A percentile compares a stretch with the other conserved stretches of the same genome.
Conservation (phyloP, 1,140 invertebrate species). For the Contarinia nasturtii region DNA sequence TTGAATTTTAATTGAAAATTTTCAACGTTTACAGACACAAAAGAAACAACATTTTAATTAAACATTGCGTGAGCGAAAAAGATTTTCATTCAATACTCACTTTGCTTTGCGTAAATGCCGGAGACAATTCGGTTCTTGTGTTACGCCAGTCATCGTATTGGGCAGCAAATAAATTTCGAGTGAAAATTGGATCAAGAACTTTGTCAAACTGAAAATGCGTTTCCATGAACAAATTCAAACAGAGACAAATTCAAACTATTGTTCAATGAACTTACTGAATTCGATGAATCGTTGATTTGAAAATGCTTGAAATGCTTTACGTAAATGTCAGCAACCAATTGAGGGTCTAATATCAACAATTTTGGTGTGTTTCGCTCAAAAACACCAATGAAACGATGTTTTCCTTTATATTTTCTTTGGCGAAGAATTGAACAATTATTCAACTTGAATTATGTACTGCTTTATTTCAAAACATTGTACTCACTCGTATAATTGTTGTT, state of each 20-base stretch:
- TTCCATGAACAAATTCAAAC: neutral
- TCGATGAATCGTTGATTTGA: neutral
- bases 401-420: neutral
- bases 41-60: too few species aligned
- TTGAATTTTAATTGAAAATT: too few species aligned
- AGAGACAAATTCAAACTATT: neutral
- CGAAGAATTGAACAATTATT: neutral
- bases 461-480: neutral
- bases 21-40: too few species aligned
- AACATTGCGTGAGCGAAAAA: too few species aligned
- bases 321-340: neutral
- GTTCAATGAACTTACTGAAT: neutral
- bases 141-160: too few species aligned
- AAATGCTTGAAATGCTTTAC: neutral
- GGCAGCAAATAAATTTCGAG: neutral
- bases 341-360: neutral
- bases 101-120: too few species aligned
- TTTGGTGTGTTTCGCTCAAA: neutral
- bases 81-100: too few species aligned
- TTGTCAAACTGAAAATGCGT: neutral
- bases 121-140: too few species aligned
- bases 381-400: neutral
- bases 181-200: neutral
- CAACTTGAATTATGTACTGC: too few species aligned
- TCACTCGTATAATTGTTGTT: conserved; percentile 5